Percentiles rank a stretch among this genome's conserved stretches.
Evolutionary conservation across 2,888 invertebrate genomes (phyloP).

Genomic region (Lepidocyrtoides sp.): DNA sequence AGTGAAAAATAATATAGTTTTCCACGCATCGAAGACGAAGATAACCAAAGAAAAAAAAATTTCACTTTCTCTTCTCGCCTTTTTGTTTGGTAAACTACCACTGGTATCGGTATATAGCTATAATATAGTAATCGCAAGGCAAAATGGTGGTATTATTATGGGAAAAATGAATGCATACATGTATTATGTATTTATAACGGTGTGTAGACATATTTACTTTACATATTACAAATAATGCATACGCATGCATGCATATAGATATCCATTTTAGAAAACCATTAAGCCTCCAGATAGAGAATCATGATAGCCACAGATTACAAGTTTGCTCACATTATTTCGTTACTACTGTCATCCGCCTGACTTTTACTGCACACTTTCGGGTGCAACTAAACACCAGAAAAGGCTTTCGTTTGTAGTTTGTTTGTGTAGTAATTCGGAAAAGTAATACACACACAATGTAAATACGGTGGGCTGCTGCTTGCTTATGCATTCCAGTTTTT

Average conservation of each 20-base stretch:
- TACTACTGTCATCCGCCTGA: constrained; percentile 53
- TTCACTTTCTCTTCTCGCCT: constrained; percentile 18
- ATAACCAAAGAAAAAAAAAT: constrained; percentile 46
- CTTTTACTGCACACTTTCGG: constrained; percentile 68
- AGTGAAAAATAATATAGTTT: constrained; percentile 73
- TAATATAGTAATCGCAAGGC: not conserved
- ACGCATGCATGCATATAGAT: not conserved
- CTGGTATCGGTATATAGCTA: too few species aligned
- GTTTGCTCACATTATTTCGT: constrained; percentile 66
- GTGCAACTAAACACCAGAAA: constrained; percentile 19
- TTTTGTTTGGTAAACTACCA: constrained; percentile 15
- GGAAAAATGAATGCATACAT: constrained; percentile 35
- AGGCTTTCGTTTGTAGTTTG: constrained; percentile 25
- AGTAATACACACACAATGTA: constrained; percentile 29
- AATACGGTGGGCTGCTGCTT: constrained; percentile 58
- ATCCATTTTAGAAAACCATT: constrained; percentile 72
- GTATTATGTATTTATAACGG: too few species aligned
- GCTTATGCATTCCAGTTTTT: constrained; percentile 8
- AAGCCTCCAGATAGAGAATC: constrained; percentile 70
- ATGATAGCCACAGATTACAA: constrained; percentile 80
- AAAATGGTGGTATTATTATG: constrained; percentile 32
- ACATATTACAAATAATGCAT: constrained; percentile 3
- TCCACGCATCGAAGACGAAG: constrained; percentile 74
- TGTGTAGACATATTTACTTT: constrained; percentile 33
- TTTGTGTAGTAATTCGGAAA: constrained; percentile 19